Conservation (phyloP, 2,113 vertebrate genomes). For the Clarias batrachus region DNA sequence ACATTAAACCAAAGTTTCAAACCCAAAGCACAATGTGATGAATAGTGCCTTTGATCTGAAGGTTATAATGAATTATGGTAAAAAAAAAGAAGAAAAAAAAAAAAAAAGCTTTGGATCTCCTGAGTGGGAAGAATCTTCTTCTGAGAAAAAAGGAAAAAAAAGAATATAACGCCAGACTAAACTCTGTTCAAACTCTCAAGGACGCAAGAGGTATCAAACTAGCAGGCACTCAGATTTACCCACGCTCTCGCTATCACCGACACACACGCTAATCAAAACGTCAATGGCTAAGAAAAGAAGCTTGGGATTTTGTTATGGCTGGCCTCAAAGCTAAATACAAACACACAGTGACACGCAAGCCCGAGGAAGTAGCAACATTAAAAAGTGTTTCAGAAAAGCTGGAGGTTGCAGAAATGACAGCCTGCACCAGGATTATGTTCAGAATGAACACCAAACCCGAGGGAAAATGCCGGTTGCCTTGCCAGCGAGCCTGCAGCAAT, state of each 20-base stretch:
- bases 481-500: constrained; percentile 46
- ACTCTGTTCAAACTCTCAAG: constrained; percentile 60
- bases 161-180: constrained; percentile 32
- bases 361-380: not conserved
- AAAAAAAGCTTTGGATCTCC: not conserved
- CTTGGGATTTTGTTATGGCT: constrained; percentile 57
- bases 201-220: constrained; percentile 36
- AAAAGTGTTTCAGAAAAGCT: constrained; percentile 42
- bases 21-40: constrained; percentile 31
- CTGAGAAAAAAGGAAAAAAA: not conserved
- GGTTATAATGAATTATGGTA: constrained; percentile 27
- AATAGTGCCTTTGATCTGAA: constrained; percentile 30
- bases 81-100: too few relatives aligned
- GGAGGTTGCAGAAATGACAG: constrained; percentile 51
- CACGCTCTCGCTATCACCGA: constrained; percentile 27
- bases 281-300: constrained; percentile 65
- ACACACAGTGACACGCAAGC: constrained; percentile 49
- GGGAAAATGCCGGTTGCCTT: constrained; percentile 57
- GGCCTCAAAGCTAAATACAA: constrained; percentile 66
- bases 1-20: constrained; percentile 29
- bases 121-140: constrained; percentile 30
- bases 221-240: constrained; percentile 17
- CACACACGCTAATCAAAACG: constrained; percentile 39
- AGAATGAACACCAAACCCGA: constrained; percentile 47
- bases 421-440: constrained; percentile 47